Conservation (phyloP, 2,797 vertebrate species). For the Muraenolepis orangiensis region DNA sequence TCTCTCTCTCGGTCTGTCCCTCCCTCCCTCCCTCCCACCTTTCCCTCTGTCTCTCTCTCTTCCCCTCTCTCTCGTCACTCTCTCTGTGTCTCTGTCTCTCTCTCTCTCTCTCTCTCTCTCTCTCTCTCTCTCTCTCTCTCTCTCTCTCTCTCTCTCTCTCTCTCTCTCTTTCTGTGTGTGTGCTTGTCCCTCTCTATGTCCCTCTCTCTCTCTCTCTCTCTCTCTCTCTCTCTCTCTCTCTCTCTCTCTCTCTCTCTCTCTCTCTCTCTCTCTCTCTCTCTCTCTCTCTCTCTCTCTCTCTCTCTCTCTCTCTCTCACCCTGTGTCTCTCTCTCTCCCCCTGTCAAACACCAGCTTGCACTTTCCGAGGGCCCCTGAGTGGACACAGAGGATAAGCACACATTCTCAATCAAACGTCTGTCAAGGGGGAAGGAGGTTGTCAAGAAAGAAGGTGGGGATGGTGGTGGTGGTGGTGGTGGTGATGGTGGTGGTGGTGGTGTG, state of each 20-base stretch:
- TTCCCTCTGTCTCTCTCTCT: conserved; percentile 38
- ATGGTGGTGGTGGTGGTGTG: not conserved
- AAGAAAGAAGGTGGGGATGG: conserved; percentile 36
- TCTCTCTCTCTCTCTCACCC: not conserved
- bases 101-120: no score
- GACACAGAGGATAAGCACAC: conserved; percentile 72
- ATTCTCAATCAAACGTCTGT: conserved; percentile 73
- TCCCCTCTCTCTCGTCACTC: not conserved
- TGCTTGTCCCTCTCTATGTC: not conserved
- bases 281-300: no score
- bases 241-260: no score
- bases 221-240: conserved; percentile 10
- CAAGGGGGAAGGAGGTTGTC: conserved; percentile 51
- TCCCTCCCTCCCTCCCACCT: conserved; percentile 36
- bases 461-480: conserved; percentile 28
- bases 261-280: no score
- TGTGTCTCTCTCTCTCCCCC: conserved; percentile 13
- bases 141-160: no score
- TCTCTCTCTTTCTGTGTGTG: not conserved
- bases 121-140: no score
- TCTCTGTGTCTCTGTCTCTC: not conserved
- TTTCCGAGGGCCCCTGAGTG: conserved; percentile 61
- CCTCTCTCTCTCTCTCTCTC: not conserved
- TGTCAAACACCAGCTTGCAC: conserved; percentile 53
- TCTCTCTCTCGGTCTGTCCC: not conserved